Evolutionary conservation across 2,797 vertebrate species (phyloP), one percentile per base, ranked within the genome.

Genomic region (Acanthurus tractus): DNA sequence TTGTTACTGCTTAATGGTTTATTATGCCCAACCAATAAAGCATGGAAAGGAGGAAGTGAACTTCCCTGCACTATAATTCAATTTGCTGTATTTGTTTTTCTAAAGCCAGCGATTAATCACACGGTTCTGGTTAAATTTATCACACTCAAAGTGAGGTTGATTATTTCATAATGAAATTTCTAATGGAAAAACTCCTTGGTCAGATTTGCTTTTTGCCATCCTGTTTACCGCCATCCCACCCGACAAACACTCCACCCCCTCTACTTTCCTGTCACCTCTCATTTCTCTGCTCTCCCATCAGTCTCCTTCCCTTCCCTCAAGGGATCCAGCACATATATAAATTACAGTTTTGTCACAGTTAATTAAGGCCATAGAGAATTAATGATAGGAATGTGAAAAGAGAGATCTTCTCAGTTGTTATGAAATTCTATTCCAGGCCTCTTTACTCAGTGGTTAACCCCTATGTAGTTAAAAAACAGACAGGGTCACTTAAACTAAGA

Each of bases 91-190:
- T 86, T 79, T 86, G 77, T 67, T 79, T 88, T 81, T 87, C 40
- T 49, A 67, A 78, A 78, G 74, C 64, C 38, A 64, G 78, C 90
- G 90, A 95, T 94, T 92, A 92, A 94, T 93, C 70, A 70, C 70
- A 46, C 38, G 29, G 53, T 62, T 42, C 52, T 53, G 63, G 40
- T 53, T 54, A 84, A 86, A 92, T 92, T 86, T 84, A 89, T 93
- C 89, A 91, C 71, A 78, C 76, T 83, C 67, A 71, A 40, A 63
- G 55, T 69, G 78, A 84, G 88, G 81, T 87, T 84, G 86, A 91
- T 92, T 90, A 82, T 92, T 93, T 91, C 58, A 88, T 92, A 83
- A 91, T 74, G 61, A 50, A 84, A 83, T 76, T 84, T 90, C 53
- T 74, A 83, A 80, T 59, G 72, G 61, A 77, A 79, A 72, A 78